Base-by-base conservation (phyloP, 2,797 vertebrate genomes). In the Nothura maculosa region DNA sequence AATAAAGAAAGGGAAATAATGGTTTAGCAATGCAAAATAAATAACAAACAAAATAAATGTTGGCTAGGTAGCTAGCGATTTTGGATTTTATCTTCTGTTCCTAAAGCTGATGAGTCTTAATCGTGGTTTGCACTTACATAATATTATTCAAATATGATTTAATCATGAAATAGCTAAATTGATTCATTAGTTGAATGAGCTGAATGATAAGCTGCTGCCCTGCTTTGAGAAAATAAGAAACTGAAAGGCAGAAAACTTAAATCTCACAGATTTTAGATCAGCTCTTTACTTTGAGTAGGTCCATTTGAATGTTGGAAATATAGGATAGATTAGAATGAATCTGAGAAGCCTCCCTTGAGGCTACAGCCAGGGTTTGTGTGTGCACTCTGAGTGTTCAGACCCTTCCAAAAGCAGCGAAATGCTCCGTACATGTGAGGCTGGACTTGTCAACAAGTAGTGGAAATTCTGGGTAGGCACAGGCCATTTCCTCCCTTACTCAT, bases 1-100 rank as follows among this genome's bases (percentile, higher is more conserved):
- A 81, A 61, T 30, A 7, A 68, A 79, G 52, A 73, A 83, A 48
- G 58, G 54, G 9, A 52, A 67, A 19, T 42, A 0, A 27, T 70
- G 7, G 3, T 66, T 50, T 34, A 75, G 30, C 43, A 9, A 36
- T 61, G 55, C 43, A 52, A n/a, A n/a, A n/a, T n/a, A n/a, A n/a
- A n/a, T n/a, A n/a, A n/a, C n/a, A n/a, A n/a, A 10, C 57, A 24
- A 27, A 63, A 57, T 4, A 94, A 75, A 61, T 57, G 45, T 10
- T 66, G n/a, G 4, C 18, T 9, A 43, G 10, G 1, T n/a, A 1
- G 5, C 72, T 10, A 52, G 4, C 9, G 75, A 17, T 1, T 54
- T 81, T 55, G 38, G 38, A 28, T n/a, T 75, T 67, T 78, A 10
- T 12, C 43, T 42, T 67, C 9, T 72, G 30, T 84, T 86, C 27